Conservation (phyloP, 2,888 invertebrate species). For the Microplitis manilae region DNA sequence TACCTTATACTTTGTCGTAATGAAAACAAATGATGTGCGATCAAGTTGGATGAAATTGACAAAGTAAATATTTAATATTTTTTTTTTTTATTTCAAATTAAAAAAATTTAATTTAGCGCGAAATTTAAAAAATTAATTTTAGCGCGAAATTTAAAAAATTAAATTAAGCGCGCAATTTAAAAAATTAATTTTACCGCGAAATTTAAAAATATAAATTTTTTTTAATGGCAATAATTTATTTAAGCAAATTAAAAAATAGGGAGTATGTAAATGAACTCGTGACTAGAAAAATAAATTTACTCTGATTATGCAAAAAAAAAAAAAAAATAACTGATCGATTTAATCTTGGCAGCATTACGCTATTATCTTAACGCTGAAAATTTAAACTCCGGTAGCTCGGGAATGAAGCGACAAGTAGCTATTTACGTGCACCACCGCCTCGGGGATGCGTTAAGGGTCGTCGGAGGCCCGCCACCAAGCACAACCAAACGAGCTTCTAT, state of each 20-base stretch:
- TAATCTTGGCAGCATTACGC: slow-evolving; percentile 30
- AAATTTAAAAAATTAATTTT: no score
- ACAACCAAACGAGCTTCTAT: slow-evolving; percentile 37
- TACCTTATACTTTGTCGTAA: slow-evolving; percentile 42
- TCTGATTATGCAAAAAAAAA: slow-evolving; percentile 30
- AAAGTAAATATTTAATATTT: no score
- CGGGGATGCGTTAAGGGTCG: slow-evolving; percentile 50
- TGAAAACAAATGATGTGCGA: slow-evolving; percentile 60
- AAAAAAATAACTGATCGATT: slow-evolving; percentile 33
- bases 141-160: no score
- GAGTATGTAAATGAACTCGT: slow-evolving; percentile 16
- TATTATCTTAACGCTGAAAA: slow-evolving; percentile 35
- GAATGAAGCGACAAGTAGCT: slow-evolving; percentile 71
- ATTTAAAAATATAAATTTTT: no score
- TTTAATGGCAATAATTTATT: not conserved
- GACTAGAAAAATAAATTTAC: slow-evolving; percentile 26
- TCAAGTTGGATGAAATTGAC: slow-evolving; percentile 35
- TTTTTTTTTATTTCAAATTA: no score
- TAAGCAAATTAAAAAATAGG: not conserved
- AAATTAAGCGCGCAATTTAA: no score
- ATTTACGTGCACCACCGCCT: slow-evolving; percentile 66
- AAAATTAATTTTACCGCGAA: no score
- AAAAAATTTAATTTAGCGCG: no score
- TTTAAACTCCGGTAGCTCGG: slow-evolving; percentile 34
- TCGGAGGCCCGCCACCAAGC: slow-evolving; percentile 38